These are phyloP conservation scores for Darevskia nairensis DNA, from an alignment of 2,797 vertebrate genomes.

Conservation along the genomic window DNA sequence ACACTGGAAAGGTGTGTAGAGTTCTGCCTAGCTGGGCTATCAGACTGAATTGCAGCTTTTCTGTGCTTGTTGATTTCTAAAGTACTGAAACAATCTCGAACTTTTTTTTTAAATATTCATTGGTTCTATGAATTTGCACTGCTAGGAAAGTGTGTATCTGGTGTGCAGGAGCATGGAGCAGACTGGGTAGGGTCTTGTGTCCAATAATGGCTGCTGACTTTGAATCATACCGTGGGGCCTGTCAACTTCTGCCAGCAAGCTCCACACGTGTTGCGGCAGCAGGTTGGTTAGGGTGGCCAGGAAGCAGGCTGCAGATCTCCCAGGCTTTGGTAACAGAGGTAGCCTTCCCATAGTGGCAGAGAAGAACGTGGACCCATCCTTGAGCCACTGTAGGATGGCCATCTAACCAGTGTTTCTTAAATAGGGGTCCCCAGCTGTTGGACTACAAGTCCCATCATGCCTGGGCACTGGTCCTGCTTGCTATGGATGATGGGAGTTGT, in stretches of 20 bases:
- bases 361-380: not conserved
- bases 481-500: too few relatives aligned
- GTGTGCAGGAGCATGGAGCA: not conserved
- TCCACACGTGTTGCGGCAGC: not conserved
- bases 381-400: not conserved
- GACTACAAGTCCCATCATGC: too few relatives aligned
- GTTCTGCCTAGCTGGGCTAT: not conserved
- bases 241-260: too few relatives aligned
- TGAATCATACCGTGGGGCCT: not conserved
- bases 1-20: not conserved
- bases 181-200: not conserved
- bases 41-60: not conserved
- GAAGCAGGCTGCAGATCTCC: too few relatives aligned
- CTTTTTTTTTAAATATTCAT: not conserved
- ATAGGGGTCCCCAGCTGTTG: too few relatives aligned
- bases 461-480: too few relatives aligned
- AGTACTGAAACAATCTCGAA: rapidly evolving
- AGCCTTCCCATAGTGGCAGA: not conserved
- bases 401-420: not conserved
- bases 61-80: rapidly evolving
- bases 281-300: not conserved
- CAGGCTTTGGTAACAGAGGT: not conserved
- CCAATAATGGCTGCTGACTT: too few relatives aligned
- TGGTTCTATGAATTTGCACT: not conserved
- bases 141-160: conserved; percentile 9